Base-by-base conservation (phyloP, 2,888 invertebrate species). In the Epistrophella euchroma region DNA sequence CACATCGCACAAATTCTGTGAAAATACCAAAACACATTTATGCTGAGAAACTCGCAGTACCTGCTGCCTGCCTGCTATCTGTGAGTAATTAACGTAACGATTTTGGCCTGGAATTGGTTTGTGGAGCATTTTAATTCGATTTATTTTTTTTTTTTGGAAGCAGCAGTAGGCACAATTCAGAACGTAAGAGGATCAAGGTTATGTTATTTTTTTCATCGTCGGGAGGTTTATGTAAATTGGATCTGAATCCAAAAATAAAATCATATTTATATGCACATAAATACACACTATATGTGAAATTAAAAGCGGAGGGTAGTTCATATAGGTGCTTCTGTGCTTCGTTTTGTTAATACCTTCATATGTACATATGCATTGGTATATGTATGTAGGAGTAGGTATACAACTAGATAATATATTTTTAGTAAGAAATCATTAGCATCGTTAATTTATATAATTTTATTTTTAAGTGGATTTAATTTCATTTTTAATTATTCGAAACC, bases 221-320 rank as follows among this genome's bases (percentile, higher is more conserved):
- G 66, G 66, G 47, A 66, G 76, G 25, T 47, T 73, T 73, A 80
- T 85, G 76, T 47, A 80, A 80, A 85, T 80, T 68, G 43, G 11
- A 60, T 74, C 40, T 68, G 66, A 22, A 66, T 55, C 40, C 10
- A 55, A 60, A 66, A 66, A 68, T 32, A 58, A 47, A 73, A 28
- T 72, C 40, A 43, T 43, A 72, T 50, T 68, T 28, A 55, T 70
- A 47, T 55, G 68, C 47, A 68, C 35, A 64, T 64, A 47, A 43
- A 43, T 37, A 22, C 15, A 37, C 1, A 19, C 13, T 15, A 15
- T n/a, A 28, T 25, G 15, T 7, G 25, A 28, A 25, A 25, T n/a
- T 25, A 3, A 19, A 55, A 47, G 37, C 52, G 68, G 37, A 68
- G 17, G 19, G 19, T n/a, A 58, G 19, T 37, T 19, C 22, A 15